Conservation (phyloP, 1,140 invertebrate genomes). For the Lycorma delicatula region DNA sequence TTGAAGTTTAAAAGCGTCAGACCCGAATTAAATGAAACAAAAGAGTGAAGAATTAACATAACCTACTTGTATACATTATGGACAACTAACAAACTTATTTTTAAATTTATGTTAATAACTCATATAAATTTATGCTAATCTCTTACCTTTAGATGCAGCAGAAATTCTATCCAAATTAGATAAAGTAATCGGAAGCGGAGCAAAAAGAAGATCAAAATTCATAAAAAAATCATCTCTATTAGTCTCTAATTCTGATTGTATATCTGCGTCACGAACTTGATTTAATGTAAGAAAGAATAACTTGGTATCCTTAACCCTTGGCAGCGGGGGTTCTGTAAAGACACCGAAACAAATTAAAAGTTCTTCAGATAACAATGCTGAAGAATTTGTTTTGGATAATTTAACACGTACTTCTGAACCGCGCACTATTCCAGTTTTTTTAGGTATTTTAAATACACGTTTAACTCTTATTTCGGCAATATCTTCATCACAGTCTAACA, state of each 20-base stretch:
- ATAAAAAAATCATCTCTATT: background rate
- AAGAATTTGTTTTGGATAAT: background rate
- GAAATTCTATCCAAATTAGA: background rate
- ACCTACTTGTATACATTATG: too few relatives aligned
- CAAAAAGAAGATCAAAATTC: background rate
- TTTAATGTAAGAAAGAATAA: background rate
- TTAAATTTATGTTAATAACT: too few relatives aligned
- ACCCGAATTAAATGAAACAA: too few relatives aligned
- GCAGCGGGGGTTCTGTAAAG: background rate
- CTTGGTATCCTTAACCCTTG: background rate
- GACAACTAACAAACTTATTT: too few relatives aligned
- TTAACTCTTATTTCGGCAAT: background rate
- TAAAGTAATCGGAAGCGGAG: background rate
- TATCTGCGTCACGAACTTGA: background rate
- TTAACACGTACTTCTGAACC: background rate
- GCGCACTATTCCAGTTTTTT: background rate
- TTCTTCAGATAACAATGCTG: too few relatives aligned
- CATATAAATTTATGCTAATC: too few relatives aligned
- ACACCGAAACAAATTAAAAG: background rate
- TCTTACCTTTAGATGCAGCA: background rate
- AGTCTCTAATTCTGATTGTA: background rate
- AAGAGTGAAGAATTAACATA: too few relatives aligned
- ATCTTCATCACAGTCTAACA: background rate
- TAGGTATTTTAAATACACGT: background rate
- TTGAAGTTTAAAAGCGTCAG: too few relatives aligned